Evolutionary conservation across 2,797 vertebrate species (phyloP).

Genomic region (Erethizon dorsatum): DNA sequence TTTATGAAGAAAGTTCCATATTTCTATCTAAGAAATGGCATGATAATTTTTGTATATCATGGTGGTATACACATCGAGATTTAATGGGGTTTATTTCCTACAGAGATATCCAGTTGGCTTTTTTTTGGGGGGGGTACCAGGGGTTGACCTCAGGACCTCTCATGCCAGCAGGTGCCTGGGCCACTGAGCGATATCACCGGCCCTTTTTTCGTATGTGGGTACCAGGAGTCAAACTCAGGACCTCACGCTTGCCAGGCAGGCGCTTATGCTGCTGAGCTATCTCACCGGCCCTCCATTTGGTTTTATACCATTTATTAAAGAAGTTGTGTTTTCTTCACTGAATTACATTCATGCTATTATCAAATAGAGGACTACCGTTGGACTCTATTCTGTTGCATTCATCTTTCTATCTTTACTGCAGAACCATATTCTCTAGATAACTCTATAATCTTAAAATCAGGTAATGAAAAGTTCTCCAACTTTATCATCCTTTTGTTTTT

Average conservation of each 20-base stretch:
- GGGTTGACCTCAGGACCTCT: too few species aligned
- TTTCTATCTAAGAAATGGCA: background rate
- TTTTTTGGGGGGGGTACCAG: too few species aligned
- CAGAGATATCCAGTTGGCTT: background rate
- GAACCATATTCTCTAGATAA: background rate
- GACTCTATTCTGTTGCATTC: background rate
- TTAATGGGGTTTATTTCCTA: background rate
- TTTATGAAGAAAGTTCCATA: slow-evolving; percentile 21
- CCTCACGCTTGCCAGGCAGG: too few species aligned
- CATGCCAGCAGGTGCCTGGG: too few species aligned
- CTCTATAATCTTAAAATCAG: background rate
- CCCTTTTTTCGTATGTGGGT: too few species aligned
- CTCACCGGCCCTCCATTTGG: too few species aligned
- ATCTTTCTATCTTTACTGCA: background rate
- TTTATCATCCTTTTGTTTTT: background rate
- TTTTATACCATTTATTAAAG: background rate
- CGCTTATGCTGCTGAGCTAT: too few species aligned
- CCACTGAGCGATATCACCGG: too few species aligned
- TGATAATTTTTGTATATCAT: background rate
- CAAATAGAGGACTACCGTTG: background rate
- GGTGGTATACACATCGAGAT: background rate
- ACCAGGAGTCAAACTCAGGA: too few species aligned
- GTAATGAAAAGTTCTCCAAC: background rate
- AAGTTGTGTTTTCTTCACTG: background rate
- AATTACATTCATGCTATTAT: background rate